These are phyloP conservation scores for Hoplostethus atlanticus DNA, from an alignment of 2,797 vertebrate species.

Conservation along the genomic window DNA sequence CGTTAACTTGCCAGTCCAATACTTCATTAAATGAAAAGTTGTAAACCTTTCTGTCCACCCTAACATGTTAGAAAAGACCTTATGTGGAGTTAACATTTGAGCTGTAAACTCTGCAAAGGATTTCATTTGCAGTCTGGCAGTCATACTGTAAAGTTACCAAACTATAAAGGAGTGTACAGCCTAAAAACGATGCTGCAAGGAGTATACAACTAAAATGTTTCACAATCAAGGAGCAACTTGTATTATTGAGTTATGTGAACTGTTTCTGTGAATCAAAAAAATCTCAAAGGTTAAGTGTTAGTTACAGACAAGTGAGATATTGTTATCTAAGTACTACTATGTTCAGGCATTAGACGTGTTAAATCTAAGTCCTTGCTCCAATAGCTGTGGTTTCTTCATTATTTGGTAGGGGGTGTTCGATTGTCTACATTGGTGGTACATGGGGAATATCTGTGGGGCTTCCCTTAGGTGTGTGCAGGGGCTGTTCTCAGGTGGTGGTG, in stretches of 20 bases:
- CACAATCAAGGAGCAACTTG: slow-evolving; percentile 48
- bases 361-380: slow-evolving; percentile 63
- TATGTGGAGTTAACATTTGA: slow-evolving; percentile 54
- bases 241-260: slow-evolving; percentile 38
- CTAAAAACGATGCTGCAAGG: slow-evolving; percentile 44
- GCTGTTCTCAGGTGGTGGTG: slow-evolving; percentile 67
- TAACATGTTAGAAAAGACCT: slow-evolving; percentile 61
- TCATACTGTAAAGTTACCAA: slow-evolving; percentile 63
- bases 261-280: slow-evolving; percentile 53
- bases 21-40: slow-evolving; percentile 45
- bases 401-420: slow-evolving; percentile 73
- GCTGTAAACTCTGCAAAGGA: slow-evolving; percentile 78
- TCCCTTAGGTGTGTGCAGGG: slow-evolving; percentile 48
- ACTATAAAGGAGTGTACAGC: slow-evolving; percentile 29
- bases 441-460: slow-evolving; percentile 67
- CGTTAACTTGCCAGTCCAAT: neutral
- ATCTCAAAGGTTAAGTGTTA: slow-evolving; percentile 60
- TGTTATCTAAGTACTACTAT: slow-evolving; percentile 60
- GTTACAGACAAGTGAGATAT: slow-evolving; percentile 53
- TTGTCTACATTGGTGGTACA: slow-evolving; percentile 75
- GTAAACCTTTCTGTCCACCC: slow-evolving; percentile 60
- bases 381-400: slow-evolving; percentile 70
- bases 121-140: slow-evolving; percentile 72
- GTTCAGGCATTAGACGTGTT: slow-evolving; percentile 71
- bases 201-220: slow-evolving; percentile 50